Evolutionary conservation across 2,888 invertebrate species (phyloP).

Genomic region (Metallyticus violacea): DNA sequence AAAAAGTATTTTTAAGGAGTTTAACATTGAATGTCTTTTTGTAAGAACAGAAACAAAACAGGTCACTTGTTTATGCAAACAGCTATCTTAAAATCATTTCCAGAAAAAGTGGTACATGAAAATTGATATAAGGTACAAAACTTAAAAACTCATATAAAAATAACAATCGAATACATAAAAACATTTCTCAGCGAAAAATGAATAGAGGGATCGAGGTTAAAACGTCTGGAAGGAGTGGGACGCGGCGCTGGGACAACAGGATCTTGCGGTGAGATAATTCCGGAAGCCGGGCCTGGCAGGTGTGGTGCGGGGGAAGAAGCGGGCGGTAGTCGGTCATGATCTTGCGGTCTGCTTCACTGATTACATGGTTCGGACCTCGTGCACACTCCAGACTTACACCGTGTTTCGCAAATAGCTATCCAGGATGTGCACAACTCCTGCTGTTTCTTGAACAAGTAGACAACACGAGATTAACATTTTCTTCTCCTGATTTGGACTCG

Average conservation of each 20-base stretch:
- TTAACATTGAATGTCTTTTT: too few relatives aligned
- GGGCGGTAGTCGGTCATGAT: not conserved
- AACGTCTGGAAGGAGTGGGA: not conserved
- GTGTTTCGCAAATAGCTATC: not conserved
- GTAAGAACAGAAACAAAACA: too few relatives aligned
- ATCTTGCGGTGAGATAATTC: not conserved
- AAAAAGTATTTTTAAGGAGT: too few relatives aligned
- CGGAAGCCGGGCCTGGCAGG: not conserved
- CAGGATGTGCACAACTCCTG: not conserved
- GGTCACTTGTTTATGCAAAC: too few relatives aligned
- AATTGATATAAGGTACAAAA: too few relatives aligned
- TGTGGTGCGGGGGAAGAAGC: not conserved
- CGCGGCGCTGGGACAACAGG: not conserved
- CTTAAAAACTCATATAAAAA: too few relatives aligned
- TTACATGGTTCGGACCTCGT: not conserved
- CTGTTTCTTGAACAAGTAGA: too few relatives aligned
- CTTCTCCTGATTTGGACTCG: too few relatives aligned
- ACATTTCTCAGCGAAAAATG: not conserved
- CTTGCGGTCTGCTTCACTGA: not conserved
- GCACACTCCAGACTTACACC: not conserved
- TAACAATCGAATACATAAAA: too few relatives aligned
- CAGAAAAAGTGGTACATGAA: too few relatives aligned
- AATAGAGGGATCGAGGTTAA: not conserved
- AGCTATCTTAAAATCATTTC: too few relatives aligned
- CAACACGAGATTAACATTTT: too few relatives aligned